A percentile compares a stretch with the other conserved stretches of the same genome.
Evolutionary conservation across 1,140 invertebrate species (phyloP).

Genomic region (Cephus cinctus): DNA sequence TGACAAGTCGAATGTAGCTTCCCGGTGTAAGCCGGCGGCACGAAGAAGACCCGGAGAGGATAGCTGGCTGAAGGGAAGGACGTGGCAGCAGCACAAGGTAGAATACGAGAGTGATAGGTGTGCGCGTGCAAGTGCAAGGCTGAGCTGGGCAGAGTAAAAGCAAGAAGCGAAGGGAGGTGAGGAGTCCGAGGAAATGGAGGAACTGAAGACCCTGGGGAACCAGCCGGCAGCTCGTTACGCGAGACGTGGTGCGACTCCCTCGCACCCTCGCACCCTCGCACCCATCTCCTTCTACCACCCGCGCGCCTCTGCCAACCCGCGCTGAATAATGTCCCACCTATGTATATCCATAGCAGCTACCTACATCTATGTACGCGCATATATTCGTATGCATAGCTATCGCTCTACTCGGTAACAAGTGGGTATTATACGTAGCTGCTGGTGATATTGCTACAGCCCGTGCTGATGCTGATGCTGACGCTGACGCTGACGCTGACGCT

Average conservation of each 20-base stretch:
- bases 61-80: background rate
- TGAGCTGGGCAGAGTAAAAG: too few relatives aligned
- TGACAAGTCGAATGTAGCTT: too few relatives aligned
- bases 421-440: constrained; percentile 32
- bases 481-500: too few relatives aligned
- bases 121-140: too few relatives aligned
- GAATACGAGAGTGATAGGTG: too few relatives aligned
- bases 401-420: constrained; percentile 38
- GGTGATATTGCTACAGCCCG: constrained; percentile 22
- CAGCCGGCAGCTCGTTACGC: constrained; percentile 52
- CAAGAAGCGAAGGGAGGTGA: constrained; percentile 1
- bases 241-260: constrained; percentile 46
- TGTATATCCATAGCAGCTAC: background rate
- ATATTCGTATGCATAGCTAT: constrained; percentile 19
- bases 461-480: too few relatives aligned
- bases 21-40: too few relatives aligned
- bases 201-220: constrained; percentile 50
- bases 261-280: constrained; percentile 18
- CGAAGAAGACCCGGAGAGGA: too few relatives aligned
- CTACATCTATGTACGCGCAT: constrained; percentile 12
- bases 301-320: constrained; percentile 22
- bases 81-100: background rate
- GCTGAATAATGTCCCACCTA: constrained; percentile 30
- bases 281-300: constrained; percentile 18
- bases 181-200: constrained; percentile 17